phyloP scores from a whole-genome alignment of 2,888 invertebrate genomes.

The Formica aserva region DNA sequence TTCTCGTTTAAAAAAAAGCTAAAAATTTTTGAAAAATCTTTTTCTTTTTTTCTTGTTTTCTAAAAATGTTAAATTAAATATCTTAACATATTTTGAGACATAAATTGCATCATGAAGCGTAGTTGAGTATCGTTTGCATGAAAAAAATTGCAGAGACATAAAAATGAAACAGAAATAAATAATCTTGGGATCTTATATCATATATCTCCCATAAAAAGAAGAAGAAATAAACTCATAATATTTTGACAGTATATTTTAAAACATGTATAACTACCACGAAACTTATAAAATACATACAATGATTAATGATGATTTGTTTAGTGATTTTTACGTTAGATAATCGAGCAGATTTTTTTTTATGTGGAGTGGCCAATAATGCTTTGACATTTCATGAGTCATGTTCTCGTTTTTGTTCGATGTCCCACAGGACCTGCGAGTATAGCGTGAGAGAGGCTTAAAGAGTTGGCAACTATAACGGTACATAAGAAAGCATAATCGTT shows the following conservation, averaged over 20 bases:
- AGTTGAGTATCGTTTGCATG: neutral
- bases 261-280: slow-evolving; percentile 30
- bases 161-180: neutral
- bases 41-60: neutral
- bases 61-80: neutral
- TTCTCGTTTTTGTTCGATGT: slow-evolving; percentile 74
- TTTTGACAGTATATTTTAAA: slow-evolving; percentile 79
- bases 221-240: neutral
- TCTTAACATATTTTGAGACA: neutral
- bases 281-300: slow-evolving; percentile 61
- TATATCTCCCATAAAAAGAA: neutral
- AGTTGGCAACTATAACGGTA: slow-evolving; percentile 70
- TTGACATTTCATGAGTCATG: slow-evolving; percentile 81
- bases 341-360: slow-evolving; percentile 59
- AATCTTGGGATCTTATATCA: neutral
- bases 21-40: neutral
- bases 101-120: neutral
- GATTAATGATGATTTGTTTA: slow-evolving; percentile 70
- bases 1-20: neutral
- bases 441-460: slow-evolving; percentile 80
- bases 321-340: slow-evolving; percentile 69
- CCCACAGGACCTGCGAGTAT: slow-evolving; percentile 75
- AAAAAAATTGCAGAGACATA: neutral
- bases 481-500: slow-evolving; percentile 28
- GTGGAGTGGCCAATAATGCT: slow-evolving; percentile 78